Evolutionary conservation across 2,797 vertebrate species (phyloP).

Genomic region (Acridotheres tristis): DNA sequence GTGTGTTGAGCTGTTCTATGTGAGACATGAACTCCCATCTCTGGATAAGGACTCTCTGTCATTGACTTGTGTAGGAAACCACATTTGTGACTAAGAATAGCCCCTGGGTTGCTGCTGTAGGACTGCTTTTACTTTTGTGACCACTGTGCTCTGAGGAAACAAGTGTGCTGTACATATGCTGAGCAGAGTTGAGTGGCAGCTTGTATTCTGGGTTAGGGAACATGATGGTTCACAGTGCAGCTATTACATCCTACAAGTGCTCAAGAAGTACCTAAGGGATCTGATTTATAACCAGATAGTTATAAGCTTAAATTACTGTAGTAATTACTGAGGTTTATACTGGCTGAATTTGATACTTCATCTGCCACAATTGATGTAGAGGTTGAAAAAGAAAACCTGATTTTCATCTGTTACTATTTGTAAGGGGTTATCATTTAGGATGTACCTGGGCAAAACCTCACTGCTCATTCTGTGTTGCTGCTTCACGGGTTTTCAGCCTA

Average conservation of each 20-base stretch:
- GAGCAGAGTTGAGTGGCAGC: neutral
- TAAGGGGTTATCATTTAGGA: neutral
- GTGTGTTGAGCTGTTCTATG: rapidly evolving
- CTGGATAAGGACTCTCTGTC: neutral
- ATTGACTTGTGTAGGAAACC: neutral
- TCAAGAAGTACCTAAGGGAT: neutral
- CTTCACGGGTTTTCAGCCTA: neutral
- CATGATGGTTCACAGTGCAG: neutral
- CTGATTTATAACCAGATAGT: neutral
- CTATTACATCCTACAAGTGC: neutral
- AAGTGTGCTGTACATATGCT: neutral
- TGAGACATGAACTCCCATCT: neutral
- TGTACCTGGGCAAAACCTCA: neutral
- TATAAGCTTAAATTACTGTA: neutral
- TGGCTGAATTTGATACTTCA: neutral
- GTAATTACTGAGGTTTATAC: neutral
- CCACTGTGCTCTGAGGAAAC: neutral
- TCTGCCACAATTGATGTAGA: neutral
- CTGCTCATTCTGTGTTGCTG: neutral
- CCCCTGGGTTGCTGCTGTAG: neutral
- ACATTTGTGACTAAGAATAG: neutral
- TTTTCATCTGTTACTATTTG: neutral
- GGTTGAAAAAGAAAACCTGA: neutral
- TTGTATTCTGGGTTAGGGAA: neutral
- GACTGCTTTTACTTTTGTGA: neutral